Evolutionary conservation across 92 coral and sea anemone genomes (phyloP), one percentile per base, ranked within the genome.

Genomic region (Bergia puertoricense): DNA sequence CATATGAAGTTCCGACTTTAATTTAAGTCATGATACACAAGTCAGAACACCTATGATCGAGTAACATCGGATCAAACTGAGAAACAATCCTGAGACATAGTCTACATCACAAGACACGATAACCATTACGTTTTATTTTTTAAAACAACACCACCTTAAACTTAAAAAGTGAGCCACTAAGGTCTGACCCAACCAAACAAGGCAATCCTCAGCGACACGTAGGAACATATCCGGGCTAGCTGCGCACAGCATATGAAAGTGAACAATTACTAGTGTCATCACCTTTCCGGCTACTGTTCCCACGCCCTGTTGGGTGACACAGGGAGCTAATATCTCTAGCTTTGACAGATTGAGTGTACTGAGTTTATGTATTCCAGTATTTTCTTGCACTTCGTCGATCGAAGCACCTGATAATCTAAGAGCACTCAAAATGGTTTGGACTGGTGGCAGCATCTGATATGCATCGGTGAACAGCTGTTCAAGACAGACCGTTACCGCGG

Each of bases 231-330:
- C 50, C 68, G 16, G 9, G 37, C 6, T 69, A 46, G 39, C 69
- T 6, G 74, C 45, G 37, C 65, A 84, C 71, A 74, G 16, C 14
- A 4, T 46, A 15, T 5, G 56, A 20, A 50, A 46, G 6, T 8
- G 20, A 30, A 13, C 9, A 43, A 6, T 7, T 5, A 48, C 13
- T 1, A 72, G 43, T 84, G 78, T 84, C 87, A 84, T 66, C 87
- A 43, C 87, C 77, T 71, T 7, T 0, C 30, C 30, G 30, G 30
- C 9, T 20, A 8, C 50, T 36, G 65, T 84, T 84, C 87, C 87
- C 87, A 84, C 87, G 87, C 79, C 68, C 87, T 54, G 77, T 20
- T 37, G 5, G 79, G 68, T 84, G 87, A 84, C 87, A 84, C 79
- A 6, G 79, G 66, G 69, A 30, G 36, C 59, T 84, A 84, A 84